Evolutionary conservation across 2,113 vertebrate genomes (phyloP), one percentile per base, ranked within the genome.

Genomic region (Oncorhynchus nerka): DNA sequence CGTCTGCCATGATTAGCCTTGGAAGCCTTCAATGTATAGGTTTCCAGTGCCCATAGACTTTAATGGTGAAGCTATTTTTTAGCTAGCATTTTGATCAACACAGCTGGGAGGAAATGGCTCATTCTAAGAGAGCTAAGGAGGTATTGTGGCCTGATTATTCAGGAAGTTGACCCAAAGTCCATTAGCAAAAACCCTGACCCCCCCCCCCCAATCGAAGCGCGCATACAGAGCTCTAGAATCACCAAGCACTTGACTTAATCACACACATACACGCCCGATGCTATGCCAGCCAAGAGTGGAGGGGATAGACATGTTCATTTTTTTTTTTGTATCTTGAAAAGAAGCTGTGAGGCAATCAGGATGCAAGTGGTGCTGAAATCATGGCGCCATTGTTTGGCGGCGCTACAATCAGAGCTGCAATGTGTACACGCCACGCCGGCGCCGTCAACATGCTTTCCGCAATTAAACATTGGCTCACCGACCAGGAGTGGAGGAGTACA

Each of bases 371-470:
- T 71, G 79, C 73, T 79, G 59, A 77, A 90, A 91, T 92, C 88
- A 90, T 75, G 24, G 74, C 19, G 4, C 72, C 22, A 88, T 91
- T 92, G 87, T 90, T 90, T 85, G 84, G 70, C 79, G 77, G 45
- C 84, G 79, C 30, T 81, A 84, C 85, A 92, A 92, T 90, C 89
- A 91, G 81, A 71, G 83, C 30, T 51, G 66, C 69, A 86, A 89
- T 91, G 84, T 90, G 39, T 11, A 57, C 24, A 69, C 74, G 67
- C 62, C 22, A n/a, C 39, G 39, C 2, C 9, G 8, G 2, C 39
- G 39, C 9, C 39, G 9, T 45, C 39, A 45, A 45, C 9, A 45
- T 3, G 9, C 8, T 9, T 45, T 45, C 39, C 9, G 39, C 39
- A 45, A 45, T 45, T 11, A 45, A 45, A 45, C 12, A 45, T 11